Base-by-base conservation (phyloP, 1,140 invertebrate genomes). In the Microplitis mediator region DNA sequence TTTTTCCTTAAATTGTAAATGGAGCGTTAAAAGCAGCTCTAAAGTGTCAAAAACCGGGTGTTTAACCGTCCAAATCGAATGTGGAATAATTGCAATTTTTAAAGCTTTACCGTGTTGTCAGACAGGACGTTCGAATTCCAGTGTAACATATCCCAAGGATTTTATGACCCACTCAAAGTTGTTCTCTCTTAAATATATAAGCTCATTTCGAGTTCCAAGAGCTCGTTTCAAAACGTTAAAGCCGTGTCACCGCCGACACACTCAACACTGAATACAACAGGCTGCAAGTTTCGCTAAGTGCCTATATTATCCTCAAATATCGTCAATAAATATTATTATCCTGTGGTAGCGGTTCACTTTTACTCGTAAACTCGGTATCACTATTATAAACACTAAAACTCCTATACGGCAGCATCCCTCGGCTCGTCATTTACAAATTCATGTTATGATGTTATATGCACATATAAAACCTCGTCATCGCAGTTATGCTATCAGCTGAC, bases 281-380 rank as follows among this genome's bases (percentile, higher is more conserved):
- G 69, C 68, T 71, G 23, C 60, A 68, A 56, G 16, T 62, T 73
- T 77, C 74, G 73, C 51, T 80, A 77, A 80, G 76, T 80, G 78
- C 74, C 65, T 77, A 75, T 79, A 77, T 75, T 75, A 80, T 71
- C 75, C 56, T 66, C 70, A 72, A 80, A 79, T 76, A 78, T 82
- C 72, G 74, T 51, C 74, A 75, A 75, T 79, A 80, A 82, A 81
- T 73, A 78, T 76, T 35, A 14, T 54, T 13, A 8, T 14, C 52
- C 75, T 34, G 56, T 74, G 75, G 74, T 70, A 69, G 71, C 73
- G 70, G 52, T 65, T 62, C 67, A 76, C 73, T 77, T 77, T 45
- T 45, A 45, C 39, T 45, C 39, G 39, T 45, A 45, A 45, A 45
- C 39, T 45, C 5, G 39, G 39, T 45, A 11, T 45, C 6, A 9